Percentiles rank a stretch among this genome's conserved stretches.
Conservation (phyloP, 2,797 vertebrate species). For the Buceros bicornis region DNA sequence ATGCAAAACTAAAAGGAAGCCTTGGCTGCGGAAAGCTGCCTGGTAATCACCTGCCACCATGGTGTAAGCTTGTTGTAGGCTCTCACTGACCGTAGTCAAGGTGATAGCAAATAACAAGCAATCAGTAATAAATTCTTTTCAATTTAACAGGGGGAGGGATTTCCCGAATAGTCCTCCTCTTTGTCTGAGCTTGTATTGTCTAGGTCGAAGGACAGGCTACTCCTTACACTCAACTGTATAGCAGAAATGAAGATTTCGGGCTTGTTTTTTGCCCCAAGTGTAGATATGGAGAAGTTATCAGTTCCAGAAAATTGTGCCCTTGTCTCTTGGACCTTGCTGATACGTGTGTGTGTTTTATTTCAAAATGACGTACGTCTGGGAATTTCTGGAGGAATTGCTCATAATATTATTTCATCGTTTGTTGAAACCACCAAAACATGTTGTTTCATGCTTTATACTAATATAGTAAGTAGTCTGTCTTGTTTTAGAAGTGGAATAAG, state of each 20-base stretch:
- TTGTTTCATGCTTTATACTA: not conserved
- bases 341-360: not conserved
- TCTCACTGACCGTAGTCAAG: not conserved
- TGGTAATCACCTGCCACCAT: not conserved
- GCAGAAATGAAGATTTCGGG: not conserved
- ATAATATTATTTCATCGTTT: not conserved
- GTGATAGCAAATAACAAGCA: not conserved
- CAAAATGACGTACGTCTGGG: not conserved
- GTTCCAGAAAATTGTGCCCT: not conserved
- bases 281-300: not conserved
- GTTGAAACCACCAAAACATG: not conserved
- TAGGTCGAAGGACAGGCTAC: not conserved
- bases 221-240: not conserved
- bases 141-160: not conserved
- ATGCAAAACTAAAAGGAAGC: not conserved
- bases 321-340: not conserved
- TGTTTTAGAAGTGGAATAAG: slow-evolving; percentile 6
- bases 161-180: not conserved
- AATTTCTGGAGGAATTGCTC: not conserved
- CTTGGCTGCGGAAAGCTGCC: not conserved
- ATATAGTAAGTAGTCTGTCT: not conserved
- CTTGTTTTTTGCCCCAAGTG: not conserved
- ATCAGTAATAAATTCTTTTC: not conserved
- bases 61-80: not conserved
- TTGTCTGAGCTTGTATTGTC: not conserved